Evolutionary conservation across 2,113 vertebrate species (phyloP).

Genomic region (Leptocoma aspasia): DNA sequence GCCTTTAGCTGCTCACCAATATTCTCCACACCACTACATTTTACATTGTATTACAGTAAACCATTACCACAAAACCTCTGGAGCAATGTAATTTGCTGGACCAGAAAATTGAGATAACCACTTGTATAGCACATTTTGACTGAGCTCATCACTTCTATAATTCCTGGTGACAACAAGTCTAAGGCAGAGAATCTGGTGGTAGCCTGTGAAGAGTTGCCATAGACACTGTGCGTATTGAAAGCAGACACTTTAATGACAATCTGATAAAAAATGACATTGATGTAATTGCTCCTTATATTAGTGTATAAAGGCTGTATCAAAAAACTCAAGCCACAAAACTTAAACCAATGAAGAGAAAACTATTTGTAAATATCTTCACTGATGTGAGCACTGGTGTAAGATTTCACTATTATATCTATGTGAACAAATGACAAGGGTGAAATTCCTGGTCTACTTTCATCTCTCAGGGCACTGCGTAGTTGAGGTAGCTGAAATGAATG

Average conservation of each 20-base stretch:
- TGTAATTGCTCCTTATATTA: accelerated
- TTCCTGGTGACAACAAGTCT: background rate
- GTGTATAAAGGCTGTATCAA: background rate
- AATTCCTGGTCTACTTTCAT: background rate
- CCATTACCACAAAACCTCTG: background rate
- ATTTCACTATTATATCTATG: background rate
- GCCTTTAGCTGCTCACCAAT: background rate
- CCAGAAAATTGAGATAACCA: slow-evolving; percentile 40
- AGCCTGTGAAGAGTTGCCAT: background rate
- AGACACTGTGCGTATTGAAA: background rate
- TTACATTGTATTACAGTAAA: background rate
- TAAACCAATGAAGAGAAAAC: background rate
- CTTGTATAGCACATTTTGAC: background rate
- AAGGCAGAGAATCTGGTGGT: background rate
- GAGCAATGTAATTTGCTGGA: slow-evolving; percentile 32
- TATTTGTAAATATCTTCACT: background rate
- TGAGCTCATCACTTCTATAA: background rate
- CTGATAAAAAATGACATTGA: background rate
- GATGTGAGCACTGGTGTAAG: background rate
- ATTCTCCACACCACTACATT: slow-evolving; percentile 27
- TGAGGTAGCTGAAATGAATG: background rate
- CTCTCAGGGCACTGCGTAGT: background rate
- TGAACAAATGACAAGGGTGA: background rate
- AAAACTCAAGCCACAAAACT: background rate
- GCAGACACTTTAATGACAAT: background rate